Percentiles rank a stretch among this genome's conserved stretches.
phyloP scores from a whole-genome alignment of 2,797 vertebrate species.

The Myoxocephalus aenaeus region DNA sequence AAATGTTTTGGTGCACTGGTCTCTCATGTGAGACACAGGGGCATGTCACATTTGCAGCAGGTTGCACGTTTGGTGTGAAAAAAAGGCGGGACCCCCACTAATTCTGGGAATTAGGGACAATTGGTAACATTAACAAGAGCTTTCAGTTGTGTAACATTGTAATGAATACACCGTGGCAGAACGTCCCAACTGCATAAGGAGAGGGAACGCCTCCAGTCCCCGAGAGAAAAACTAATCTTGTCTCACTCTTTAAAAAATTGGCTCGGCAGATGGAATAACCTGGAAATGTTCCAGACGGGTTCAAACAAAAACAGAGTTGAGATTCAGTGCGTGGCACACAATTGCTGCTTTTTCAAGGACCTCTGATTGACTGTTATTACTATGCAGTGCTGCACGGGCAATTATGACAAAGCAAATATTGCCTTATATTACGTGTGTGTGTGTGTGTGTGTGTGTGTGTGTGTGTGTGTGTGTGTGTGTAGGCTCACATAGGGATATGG shows the following conservation, averaged over 20 bases:
- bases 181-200: constrained; percentile 1
- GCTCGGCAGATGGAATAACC: constrained; percentile 28
- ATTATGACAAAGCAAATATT: constrained; percentile 40
- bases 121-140: constrained; percentile 14
- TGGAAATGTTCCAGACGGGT: constrained; percentile 30
- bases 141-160: not conserved
- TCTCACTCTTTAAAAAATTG: constrained; percentile 43
- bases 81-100: not conserved
- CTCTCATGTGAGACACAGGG: too few species aligned
- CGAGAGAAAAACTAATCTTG: constrained; percentile 9
- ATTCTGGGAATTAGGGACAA: not conserved
- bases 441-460: not conserved
- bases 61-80: not conserved
- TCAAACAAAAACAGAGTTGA: constrained; percentile 32
- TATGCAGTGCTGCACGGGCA: not conserved
- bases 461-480: constrained; percentile 1
- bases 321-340: constrained; percentile 1
- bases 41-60: not conserved
- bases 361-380: constrained; percentile 29
- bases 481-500: not conserved
- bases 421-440: not conserved
- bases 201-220: constrained; percentile 8
- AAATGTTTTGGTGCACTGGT: too few species aligned
- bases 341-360: constrained; percentile 11
- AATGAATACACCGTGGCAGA: not conserved